A percentile compares a stretch with the other conserved stretches of the same genome.
These are phyloP conservation scores for Cyanoderma ruficeps DNA, from an alignment of 2,113 vertebrate genomes.

Conservation along the genomic window DNA sequence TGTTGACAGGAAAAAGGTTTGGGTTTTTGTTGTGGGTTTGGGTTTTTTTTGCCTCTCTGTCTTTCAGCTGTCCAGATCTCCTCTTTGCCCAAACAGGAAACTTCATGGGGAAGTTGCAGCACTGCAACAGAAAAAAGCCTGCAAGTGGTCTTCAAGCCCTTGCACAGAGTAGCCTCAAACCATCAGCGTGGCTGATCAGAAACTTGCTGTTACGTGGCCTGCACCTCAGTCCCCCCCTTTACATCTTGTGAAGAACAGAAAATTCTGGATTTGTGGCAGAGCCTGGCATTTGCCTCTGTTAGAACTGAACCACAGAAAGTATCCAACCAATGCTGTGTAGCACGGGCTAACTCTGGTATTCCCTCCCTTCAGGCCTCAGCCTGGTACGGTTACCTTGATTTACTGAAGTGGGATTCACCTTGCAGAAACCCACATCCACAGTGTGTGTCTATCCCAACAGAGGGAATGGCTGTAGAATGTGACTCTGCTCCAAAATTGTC, in stretches of 20 bases:
- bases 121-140: neutral
- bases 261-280: neutral
- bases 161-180: neutral
- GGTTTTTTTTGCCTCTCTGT: neutral
- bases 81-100: constrained; percentile 36
- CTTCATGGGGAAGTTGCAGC: neutral
- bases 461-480: accelerated
- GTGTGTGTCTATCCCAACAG: neutral
- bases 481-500: neutral
- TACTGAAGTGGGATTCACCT: neutral
- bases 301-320: neutral
- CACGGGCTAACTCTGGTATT: accelerated
- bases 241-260: neutral
- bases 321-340: neutral
- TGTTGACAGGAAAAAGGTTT: constrained; percentile 20
- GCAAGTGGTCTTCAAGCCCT: neutral
- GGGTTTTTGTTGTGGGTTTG: neutral
- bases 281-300: accelerated
- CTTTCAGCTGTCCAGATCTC: neutral
- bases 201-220: neutral
- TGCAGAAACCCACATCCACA: neutral
- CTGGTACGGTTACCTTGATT: neutral
- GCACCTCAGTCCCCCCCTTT: neutral
- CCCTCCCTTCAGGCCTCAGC: neutral
- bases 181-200: neutral